Conservation (phyloP, 2,888 invertebrate genomes). For the Ligdia adustata region DNA sequence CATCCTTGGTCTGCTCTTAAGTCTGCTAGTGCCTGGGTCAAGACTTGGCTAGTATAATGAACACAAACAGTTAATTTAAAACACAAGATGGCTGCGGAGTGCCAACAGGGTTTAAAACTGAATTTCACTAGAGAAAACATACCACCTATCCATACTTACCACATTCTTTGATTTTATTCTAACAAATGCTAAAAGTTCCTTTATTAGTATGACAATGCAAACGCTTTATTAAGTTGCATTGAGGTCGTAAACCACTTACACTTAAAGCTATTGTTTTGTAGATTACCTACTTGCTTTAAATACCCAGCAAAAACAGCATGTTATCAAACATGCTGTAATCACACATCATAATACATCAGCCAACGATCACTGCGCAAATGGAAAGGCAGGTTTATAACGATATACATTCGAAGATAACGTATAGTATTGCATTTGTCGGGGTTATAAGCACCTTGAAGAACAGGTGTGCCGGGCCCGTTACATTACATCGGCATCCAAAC, state of each 20-base stretch:
- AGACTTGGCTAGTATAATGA: too few species aligned
- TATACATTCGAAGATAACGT: background rate
- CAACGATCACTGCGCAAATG: slow-evolving; percentile 36
- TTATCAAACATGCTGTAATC: slow-evolving; percentile 45
- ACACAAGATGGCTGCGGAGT: too few species aligned
- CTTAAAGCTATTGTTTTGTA: slow-evolving; percentile 4
- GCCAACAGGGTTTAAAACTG: too few species aligned
- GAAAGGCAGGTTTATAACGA: slow-evolving; percentile 1
- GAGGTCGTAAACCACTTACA: slow-evolving; percentile 1
- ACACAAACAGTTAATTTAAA: too few species aligned
- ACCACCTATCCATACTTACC: too few species aligned
- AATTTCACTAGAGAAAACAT: too few species aligned
- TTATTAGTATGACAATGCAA: background rate
- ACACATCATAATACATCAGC: slow-evolving; percentile 42
- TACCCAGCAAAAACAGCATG: slow-evolving; percentile 13
- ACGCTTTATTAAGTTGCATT: slow-evolving; percentile 5
- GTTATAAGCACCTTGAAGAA: slow-evolving; percentile 38
- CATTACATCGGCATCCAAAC: slow-evolving; percentile 55
- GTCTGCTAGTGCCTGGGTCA: too few species aligned
- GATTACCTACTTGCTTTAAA: background rate
- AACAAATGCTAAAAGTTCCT: background rate
- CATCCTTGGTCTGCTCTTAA: too few species aligned
- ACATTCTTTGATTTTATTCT: too few species aligned
- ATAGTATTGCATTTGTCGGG: slow-evolving; percentile 32
- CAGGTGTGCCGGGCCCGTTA: slow-evolving; percentile 63